phyloP scores from a whole-genome alignment of 2,113 vertebrate species.

The Lanius ludovicianus region DNA sequence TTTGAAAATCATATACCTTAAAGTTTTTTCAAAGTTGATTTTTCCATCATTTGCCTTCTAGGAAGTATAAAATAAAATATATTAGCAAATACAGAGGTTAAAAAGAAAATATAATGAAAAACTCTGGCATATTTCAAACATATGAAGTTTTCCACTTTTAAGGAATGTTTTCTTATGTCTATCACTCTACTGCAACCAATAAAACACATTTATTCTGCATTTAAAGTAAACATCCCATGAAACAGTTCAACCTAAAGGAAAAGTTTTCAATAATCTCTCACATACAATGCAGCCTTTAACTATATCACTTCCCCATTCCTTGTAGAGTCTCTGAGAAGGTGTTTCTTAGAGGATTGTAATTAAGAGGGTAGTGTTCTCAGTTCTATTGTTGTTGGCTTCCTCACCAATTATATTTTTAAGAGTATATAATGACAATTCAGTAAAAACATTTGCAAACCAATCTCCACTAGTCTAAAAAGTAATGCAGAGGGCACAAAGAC shows the following conservation, averaged over 20 bases:
- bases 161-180: background rate
- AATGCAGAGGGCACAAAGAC: background rate
- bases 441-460: background rate
- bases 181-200: background rate
- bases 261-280: background rate
- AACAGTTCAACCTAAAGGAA: background rate
- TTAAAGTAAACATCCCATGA: background rate
- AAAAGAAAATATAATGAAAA: background rate
- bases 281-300: background rate
- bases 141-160: background rate
- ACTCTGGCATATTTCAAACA: background rate
- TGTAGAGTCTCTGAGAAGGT: background rate
- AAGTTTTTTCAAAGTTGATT: background rate
- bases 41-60: background rate
- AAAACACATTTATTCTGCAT: background rate
- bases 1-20: background rate
- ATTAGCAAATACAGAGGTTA: background rate
- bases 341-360: background rate
- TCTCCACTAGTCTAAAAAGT: background rate
- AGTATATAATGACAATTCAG: background rate
- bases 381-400: background rate
- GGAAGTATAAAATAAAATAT: background rate
- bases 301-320: background rate
- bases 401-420: background rate
- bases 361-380: background rate